Evolutionary conservation across 2,797 vertebrate genomes (phyloP).

Genomic region (Danio choprae): DNA sequence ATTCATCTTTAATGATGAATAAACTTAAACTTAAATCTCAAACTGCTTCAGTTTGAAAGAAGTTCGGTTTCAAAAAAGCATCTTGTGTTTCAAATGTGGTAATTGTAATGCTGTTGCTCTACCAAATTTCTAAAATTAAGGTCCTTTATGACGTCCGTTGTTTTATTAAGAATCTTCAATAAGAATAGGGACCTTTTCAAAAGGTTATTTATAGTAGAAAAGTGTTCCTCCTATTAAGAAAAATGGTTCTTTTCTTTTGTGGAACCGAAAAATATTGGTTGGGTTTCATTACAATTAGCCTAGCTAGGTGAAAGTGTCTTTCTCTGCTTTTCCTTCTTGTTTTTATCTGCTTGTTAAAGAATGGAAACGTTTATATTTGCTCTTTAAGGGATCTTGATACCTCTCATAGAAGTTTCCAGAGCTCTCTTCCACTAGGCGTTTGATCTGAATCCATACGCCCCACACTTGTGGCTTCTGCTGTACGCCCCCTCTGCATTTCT

Average conservation of each 20-base stretch:
- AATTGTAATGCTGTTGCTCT: too few species aligned
- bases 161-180: too few species aligned
- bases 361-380: slow-evolving; percentile 30
- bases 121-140: background rate
- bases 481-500: slow-evolving; percentile 12
- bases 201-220: background rate
- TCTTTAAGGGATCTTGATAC: slow-evolving; percentile 31
- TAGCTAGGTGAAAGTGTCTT: slow-evolving; percentile 28
- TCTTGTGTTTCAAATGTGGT: too few species aligned
- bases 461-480: slow-evolving; percentile 13
- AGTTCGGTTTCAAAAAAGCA: too few species aligned
- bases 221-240: background rate
- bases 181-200: background rate
- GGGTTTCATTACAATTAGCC: slow-evolving; percentile 14
- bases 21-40: too few species aligned
- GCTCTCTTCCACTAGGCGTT: slow-evolving; percentile 23
- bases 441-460: slow-evolving; percentile 45
- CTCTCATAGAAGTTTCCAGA: slow-evolving; percentile 42
- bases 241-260: slow-evolving; percentile 1
- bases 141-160: background rate
- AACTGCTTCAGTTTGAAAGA: too few species aligned
- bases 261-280: background rate
- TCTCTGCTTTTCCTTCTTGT: background rate
- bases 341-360: slow-evolving; percentile 2
- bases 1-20: too few species aligned